Evolutionary conservation across 2,113 vertebrate genomes (phyloP), one percentile per base, ranked within the genome.

Genomic region (Mobula birostris): DNA sequence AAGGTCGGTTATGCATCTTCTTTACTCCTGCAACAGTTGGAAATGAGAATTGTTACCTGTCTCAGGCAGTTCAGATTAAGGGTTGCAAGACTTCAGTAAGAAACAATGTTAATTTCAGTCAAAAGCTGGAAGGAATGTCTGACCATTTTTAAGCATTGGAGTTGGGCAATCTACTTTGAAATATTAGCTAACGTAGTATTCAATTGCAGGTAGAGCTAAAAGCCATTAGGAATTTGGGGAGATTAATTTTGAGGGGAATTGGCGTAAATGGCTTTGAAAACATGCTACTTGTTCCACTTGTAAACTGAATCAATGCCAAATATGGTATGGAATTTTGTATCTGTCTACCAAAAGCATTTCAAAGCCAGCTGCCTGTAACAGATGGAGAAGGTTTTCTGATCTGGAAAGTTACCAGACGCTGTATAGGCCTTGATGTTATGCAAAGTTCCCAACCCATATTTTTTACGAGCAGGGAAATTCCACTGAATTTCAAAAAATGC

Each of bases 321-420:
- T n/a, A 88, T 15, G 58, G 29, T 14, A 48, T 40, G 32, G 58
- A 70, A 72, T 72, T 40, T 92, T 32, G 63, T 21, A 93, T n/a
- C 36, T 48, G 24, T 74, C 9, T 27, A 27, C 90, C 9, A 36
- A 74, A 74, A 93, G 68, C 17, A 17, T 72, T 27, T 93, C 32
- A 93, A 93, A 74, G 91, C 21, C 12, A 48, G 15, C 63, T 91
- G 91, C 91, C 91, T 74, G 32, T 11, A 19, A 56, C 91, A 93
- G 91, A 93, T 93, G 91, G 91, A 76, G 70, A 74, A 93, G 91
- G 91, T 36, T 93, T 56, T 93, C 32, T 29, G 32, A 76, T 5
- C 70, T 93, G 91, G 70, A 36, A 93, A 14, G 19, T 56, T 56
- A 40, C 91, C 91, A 72, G 40, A 76, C 40, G 48, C 72, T 48